phyloP scores from a whole-genome alignment of 2,888 invertebrate genomes.

The Pachydiplax longipennis region DNA sequence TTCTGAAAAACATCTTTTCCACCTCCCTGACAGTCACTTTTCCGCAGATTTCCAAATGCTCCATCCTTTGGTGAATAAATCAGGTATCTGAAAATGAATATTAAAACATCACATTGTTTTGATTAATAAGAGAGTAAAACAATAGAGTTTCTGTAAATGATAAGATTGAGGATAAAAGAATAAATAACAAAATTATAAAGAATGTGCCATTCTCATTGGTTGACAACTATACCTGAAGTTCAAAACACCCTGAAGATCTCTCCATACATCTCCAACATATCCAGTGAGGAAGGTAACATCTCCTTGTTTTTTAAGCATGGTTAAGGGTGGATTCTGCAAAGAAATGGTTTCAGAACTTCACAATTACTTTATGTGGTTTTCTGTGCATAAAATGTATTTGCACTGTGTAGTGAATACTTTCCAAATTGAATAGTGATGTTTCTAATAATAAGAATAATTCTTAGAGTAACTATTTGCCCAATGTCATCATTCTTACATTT shows the following conservation, averaged over 20 bases:
- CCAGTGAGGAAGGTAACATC: not conserved
- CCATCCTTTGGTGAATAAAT: not conserved
- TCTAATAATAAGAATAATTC: too few relatives aligned
- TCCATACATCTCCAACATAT: slow-evolving; percentile 26
- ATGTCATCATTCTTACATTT: too few relatives aligned
- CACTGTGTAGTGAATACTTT: too few relatives aligned
- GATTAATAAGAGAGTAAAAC: too few relatives aligned
- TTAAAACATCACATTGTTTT: not conserved
- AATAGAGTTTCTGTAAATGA: too few relatives aligned
- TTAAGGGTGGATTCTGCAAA: slow-evolving; percentile 6
- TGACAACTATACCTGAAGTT: not conserved
- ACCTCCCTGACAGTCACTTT: not conserved
- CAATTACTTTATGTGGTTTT: too few relatives aligned
- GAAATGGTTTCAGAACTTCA: too few relatives aligned
- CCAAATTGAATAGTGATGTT: too few relatives aligned
- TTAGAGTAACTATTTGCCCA: too few relatives aligned
- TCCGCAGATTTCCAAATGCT: not conserved
- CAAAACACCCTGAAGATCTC: slow-evolving; percentile 3
- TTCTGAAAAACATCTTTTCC: not conserved
- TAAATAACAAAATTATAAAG: too few relatives aligned
- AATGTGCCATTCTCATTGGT: not conserved
- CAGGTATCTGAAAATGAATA: not conserved
- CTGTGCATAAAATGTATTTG: too few relatives aligned
- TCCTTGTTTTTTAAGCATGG: not conserved
- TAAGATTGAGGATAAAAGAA: too few relatives aligned